phyloP scores from a whole-genome alignment of 2,888 invertebrate species.

The Metalampra italica region DNA sequence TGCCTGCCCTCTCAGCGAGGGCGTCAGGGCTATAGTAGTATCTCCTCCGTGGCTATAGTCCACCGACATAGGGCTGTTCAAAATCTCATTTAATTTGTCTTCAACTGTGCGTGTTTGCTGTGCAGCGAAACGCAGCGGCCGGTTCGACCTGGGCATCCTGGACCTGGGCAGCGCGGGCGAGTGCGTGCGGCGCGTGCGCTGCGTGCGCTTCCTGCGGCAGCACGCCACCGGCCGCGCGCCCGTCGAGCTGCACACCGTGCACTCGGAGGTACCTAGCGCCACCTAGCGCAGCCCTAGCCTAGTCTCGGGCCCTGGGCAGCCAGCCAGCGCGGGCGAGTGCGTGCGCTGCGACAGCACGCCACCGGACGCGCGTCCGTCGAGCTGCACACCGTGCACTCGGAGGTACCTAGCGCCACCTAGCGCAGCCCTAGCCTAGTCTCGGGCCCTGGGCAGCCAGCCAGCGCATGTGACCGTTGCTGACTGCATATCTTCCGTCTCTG shows the following conservation, averaged over 20 bases:
- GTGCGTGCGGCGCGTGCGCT: slow-evolving; percentile 89
- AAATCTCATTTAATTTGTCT: no score
- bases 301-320: slow-evolving; percentile 84
- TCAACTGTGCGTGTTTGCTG: no score
- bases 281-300: background rate
- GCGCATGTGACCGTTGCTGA: no score
- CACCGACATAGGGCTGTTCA: no score
- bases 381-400: slow-evolving; percentile 92
- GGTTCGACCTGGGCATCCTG: slow-evolving; percentile 92
- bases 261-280: slow-evolving; percentile 88
- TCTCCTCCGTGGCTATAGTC: no score
- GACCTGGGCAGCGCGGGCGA: slow-evolving; percentile 97
- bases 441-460: slow-evolving; percentile 88
- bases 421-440: background rate
- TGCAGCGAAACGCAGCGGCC: slow-evolving; percentile 92
- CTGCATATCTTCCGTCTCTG: no score
- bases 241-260: slow-evolving; percentile 95
- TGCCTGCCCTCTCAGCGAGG: no score
- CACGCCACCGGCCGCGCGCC: slow-evolving; percentile 95
- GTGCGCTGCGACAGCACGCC: slow-evolving; percentile 93
- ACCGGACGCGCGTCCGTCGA: slow-evolving; percentile 96
- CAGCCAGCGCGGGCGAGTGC: slow-evolving; percentile 93
- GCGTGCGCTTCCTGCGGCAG: slow-evolving; percentile 89
- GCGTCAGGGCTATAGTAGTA: no score
- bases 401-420: background rate